These are phyloP conservation scores for Charaxes varanes DNA, from an alignment of 1,140 invertebrate species.

Conservation along the genomic window DNA sequence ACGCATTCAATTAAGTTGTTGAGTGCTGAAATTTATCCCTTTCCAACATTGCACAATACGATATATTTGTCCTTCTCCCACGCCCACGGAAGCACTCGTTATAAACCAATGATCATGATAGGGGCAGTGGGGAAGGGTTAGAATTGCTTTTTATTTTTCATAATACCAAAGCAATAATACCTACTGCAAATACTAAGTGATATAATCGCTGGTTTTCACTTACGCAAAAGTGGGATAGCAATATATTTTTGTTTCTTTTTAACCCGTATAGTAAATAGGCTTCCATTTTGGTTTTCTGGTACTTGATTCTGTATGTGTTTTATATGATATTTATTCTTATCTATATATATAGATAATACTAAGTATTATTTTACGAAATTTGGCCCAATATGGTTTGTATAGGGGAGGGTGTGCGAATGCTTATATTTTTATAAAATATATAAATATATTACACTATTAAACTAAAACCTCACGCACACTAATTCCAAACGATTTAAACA, in stretches of 20 bases:
- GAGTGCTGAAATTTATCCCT: conserved; percentile 32
- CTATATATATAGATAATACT: too few species aligned
- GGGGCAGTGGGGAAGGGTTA: conserved; percentile 38
- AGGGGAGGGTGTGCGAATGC: too few species aligned
- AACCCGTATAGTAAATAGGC: background rate
- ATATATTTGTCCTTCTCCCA: conserved; percentile 29
- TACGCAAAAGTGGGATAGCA: conserved; percentile 1
- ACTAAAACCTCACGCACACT: too few species aligned
- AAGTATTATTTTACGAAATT: too few species aligned
- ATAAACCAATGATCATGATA: conserved; percentile 56
- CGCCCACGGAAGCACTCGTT: conserved; percentile 56
- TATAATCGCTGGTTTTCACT: background rate
- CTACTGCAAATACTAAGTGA: conserved; percentile 6
- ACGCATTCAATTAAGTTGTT: conserved; percentile 67
- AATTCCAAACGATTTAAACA: too few species aligned
- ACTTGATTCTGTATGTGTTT: too few species aligned
- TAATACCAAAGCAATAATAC: conserved; percentile 15
- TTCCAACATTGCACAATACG: conserved; percentile 9
- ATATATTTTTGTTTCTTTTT: conserved; percentile 1
- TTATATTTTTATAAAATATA: too few species aligned
- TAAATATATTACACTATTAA: too few species aligned
- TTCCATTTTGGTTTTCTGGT: conserved; percentile 2
- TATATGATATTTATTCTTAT: too few species aligned
- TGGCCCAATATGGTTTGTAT: too few species aligned
- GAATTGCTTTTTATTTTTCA: conserved; percentile 28